phyloP scores from a whole-genome alignment of 2,797 vertebrate species.

The Phataginus tricuspis region DNA sequence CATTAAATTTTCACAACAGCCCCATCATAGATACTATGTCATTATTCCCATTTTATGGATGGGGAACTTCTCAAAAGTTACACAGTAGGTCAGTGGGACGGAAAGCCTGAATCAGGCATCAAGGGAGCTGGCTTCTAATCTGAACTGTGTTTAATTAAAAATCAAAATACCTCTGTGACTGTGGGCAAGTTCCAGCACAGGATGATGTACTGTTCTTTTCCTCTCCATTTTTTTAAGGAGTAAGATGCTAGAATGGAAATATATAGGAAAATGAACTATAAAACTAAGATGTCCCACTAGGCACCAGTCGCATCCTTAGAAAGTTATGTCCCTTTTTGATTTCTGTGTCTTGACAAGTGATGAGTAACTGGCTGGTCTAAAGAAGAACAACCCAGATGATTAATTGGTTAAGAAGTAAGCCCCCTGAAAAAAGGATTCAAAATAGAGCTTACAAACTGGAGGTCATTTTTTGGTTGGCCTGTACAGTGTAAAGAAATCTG shows the following conservation, averaged over 20 bases:
- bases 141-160: neutral
- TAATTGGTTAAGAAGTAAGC: neutral
- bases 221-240: neutral
- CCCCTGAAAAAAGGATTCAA: neutral
- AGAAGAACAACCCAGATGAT: neutral
- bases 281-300: neutral
- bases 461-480: slow-evolving; percentile 13
- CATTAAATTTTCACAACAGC: neutral
- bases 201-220: neutral
- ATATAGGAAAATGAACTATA: neutral
- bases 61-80: neutral
- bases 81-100: neutral
- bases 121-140: slow-evolving; percentile 29
- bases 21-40: neutral
- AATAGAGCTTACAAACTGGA: neutral
- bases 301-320: neutral
- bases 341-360: slow-evolving; percentile 12
- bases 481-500: neutral
- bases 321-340: slow-evolving; percentile 25
- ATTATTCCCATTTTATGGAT: neutral
- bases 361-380: neutral
- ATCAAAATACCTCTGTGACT: neutral
- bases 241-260: neutral
- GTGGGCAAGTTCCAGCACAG: neutral
- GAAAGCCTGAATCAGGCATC: neutral